phyloP scores from a whole-genome alignment of 2,113 vertebrate genomes.

The Leucopsar rothschildi region DNA sequence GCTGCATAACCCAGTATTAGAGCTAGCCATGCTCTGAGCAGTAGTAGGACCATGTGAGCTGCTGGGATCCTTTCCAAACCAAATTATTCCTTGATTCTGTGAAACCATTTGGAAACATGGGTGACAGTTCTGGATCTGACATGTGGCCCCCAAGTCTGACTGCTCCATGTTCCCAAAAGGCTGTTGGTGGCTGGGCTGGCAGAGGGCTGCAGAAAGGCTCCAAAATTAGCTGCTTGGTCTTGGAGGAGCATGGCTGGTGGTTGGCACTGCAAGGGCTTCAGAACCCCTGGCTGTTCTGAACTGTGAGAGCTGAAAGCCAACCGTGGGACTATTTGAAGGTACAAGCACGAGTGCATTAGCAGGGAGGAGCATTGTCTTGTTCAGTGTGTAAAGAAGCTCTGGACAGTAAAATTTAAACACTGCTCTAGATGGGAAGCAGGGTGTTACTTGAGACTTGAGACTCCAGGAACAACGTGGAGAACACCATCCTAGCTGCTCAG shows the following conservation, averaged over 20 bases:
- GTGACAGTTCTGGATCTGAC: neutral
- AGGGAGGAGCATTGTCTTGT: neutral
- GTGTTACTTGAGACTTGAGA: neutral
- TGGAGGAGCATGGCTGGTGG: neutral
- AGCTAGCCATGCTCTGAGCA: neutral
- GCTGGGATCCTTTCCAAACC: slow-evolving; percentile 30
- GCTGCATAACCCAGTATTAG: neutral
- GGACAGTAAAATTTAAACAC: neutral
- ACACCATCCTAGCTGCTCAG: neutral
- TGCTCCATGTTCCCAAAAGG: neutral
- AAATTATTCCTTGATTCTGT: slow-evolving; percentile 36
- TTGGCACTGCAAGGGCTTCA: neutral
- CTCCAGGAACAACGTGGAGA: neutral
- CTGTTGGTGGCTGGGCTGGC: neutral
- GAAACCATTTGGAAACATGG: slow-evolving; percentile 24
- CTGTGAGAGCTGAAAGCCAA: neutral
- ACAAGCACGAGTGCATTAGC: fast-evolving
- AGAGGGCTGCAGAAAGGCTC: neutral
- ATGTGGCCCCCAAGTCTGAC: neutral
- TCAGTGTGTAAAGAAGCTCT: neutral
- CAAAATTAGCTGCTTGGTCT: neutral
- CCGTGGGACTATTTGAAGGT: neutral
- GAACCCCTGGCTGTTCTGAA: neutral
- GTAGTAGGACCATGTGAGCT: neutral
- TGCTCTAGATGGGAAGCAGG: neutral